Evolutionary conservation across 2,888 invertebrate genomes (phyloP).

Genomic region (Chrysolina haemoptera): DNA sequence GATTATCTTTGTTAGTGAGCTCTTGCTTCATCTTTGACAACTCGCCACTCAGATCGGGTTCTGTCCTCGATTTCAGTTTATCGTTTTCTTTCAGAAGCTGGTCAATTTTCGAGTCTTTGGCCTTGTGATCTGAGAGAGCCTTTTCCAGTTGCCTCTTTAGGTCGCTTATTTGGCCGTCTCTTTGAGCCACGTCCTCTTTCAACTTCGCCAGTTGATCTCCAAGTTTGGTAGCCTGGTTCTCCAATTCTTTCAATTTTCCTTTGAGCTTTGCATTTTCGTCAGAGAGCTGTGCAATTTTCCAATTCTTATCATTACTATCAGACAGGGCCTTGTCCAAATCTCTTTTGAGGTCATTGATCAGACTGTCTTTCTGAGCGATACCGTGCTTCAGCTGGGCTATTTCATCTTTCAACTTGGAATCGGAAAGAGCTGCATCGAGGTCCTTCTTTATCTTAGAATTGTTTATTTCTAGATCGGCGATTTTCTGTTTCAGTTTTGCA

Average conservation of each 20-base stretch:
- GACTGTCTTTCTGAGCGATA: conserved; percentile 27
- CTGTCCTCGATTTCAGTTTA: conserved; percentile 32
- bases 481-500: conserved; percentile 31
- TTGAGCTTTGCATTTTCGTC: conserved; percentile 35
- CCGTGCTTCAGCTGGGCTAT: conserved; percentile 34
- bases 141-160: conserved; percentile 39
- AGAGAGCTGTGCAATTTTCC: conserved; percentile 9
- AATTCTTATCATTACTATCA: conserved; percentile 10
- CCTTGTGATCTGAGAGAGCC: conserved; percentile 35
- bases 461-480: conserved; percentile 41
- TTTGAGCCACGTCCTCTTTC: conserved; percentile 31
- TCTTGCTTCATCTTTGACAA: conserved; percentile 32
- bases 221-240: conserved; percentile 29
- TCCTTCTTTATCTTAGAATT: conserved; percentile 52
- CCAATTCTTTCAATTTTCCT: conserved; percentile 33
- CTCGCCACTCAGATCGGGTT: neutral
- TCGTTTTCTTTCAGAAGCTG: conserved; percentile 24
- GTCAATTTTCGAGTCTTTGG: neutral
- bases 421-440: conserved; percentile 44
- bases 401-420: conserved; percentile 36
- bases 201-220: conserved; percentile 38
- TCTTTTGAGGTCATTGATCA: conserved; percentile 32
- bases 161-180: conserved; percentile 36
- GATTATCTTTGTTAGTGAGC: conserved; percentile 35
- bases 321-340: conserved; percentile 33